phyloP scores from a whole-genome alignment of 2,888 invertebrate genomes.

The Cataglyphis altisquamis region DNA sequence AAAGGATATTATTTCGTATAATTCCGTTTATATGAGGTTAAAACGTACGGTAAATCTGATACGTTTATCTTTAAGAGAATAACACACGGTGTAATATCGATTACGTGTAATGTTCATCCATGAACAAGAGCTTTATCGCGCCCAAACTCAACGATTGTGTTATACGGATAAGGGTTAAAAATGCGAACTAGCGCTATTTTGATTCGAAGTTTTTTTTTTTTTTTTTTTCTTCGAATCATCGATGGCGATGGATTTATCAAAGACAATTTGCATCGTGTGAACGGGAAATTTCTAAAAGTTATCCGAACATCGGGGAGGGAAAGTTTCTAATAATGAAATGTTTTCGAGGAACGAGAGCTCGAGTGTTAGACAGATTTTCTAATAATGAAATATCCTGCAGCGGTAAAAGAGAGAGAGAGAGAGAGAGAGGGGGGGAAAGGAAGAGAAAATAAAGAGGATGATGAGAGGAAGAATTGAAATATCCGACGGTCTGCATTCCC shows the following conservation, averaged over 20 bases:
- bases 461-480: conserved; percentile 28
- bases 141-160: neutral
- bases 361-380: conserved; percentile 33
- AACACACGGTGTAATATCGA: neutral
- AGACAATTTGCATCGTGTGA: conserved; percentile 35
- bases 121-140: neutral
- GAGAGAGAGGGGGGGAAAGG: neutral
- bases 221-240: conserved; percentile 20
- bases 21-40: conserved; percentile 23
- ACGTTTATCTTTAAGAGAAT: conserved; percentile 22
- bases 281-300: conserved; percentile 19
- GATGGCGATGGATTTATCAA: neutral
- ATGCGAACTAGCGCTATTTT: neutral
- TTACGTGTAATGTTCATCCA: neutral
- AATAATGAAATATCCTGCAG: conserved; percentile 44
- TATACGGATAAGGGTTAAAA: neutral
- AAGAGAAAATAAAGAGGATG: neutral
- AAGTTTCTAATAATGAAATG: conserved; percentile 46
- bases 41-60: conserved; percentile 10
- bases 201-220: conserved; percentile 30
- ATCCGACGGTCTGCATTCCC: neutral
- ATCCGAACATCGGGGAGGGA: conserved; percentile 32
- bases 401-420: neutral
- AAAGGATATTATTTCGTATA: conserved; percentile 39
- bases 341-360: conserved; percentile 27